A percentile compares a stretch with the other conserved stretches of the same genome.
Conservation (phyloP, 1,140 invertebrate species). For the Vollenhovia emeryi region DNA sequence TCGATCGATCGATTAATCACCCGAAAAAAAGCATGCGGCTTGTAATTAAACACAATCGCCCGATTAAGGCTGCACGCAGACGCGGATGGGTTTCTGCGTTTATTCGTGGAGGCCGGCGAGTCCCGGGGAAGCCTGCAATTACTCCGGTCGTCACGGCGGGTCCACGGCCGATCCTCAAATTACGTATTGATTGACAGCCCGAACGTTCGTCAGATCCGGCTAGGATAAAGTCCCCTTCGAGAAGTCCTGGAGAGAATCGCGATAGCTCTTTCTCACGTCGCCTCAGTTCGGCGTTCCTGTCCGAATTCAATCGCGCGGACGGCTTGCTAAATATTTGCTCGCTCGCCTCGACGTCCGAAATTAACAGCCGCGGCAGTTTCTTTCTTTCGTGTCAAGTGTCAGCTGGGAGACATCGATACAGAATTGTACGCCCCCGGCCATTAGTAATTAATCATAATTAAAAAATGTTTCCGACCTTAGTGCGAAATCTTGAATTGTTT, state of each 20-base stretch:
- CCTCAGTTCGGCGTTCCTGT: constrained; percentile 8
- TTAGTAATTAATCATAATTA: constrained; percentile 31
- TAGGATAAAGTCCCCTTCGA: constrained; percentile 29
- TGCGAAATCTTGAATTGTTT: not conserved
- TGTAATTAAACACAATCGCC: constrained; percentile 70
- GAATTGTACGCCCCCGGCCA: not conserved
- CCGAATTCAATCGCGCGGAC: constrained; percentile 31
- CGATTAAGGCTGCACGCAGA: constrained; percentile 62
- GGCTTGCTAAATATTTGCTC: constrained; percentile 62
- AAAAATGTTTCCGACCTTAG: not conserved
- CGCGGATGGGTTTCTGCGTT: constrained; percentile 58
- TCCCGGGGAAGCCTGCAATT: constrained; percentile 65
- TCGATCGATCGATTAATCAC: constrained; percentile 70
- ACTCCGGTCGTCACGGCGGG: constrained; percentile 32
- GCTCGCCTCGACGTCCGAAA: not conserved
- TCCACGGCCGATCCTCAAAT: constrained; percentile 64
- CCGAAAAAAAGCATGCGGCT: constrained; percentile 17
- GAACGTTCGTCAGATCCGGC: constrained; percentile 48
- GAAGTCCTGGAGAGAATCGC: not conserved
- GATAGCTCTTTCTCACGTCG: constrained; percentile 31
- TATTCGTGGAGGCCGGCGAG: constrained; percentile 46
- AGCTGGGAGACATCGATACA: constrained; percentile 1
- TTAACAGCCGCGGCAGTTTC: constrained; percentile 28
- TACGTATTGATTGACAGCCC: constrained; percentile 73
- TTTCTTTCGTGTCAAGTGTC: constrained; percentile 13